Conservation (phyloP, 2,797 vertebrate species). For the Notoglanidium macrostoma region DNA sequence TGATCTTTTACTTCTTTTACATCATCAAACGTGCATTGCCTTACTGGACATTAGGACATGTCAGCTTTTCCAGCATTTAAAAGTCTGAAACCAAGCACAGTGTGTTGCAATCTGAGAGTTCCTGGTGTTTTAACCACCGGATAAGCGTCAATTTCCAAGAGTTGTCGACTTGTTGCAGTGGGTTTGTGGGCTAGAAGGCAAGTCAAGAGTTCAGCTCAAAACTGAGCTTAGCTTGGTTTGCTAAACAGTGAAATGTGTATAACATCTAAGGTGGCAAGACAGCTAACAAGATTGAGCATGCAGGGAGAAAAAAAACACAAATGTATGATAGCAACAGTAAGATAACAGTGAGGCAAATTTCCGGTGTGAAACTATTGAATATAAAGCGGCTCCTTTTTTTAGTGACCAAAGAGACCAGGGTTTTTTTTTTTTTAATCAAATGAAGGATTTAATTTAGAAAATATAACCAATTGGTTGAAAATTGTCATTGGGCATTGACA, state of each 20-base stretch:
- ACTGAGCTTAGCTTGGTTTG: not conserved
- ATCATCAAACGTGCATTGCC: not conserved
- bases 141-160: not conserved
- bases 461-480: not conserved
- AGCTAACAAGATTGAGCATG: no score
- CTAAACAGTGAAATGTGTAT: not conserved
- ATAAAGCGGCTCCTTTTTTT: no score
- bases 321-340: no score
- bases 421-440: not conserved
- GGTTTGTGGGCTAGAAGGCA: not conserved
- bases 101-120: not conserved
- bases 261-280: not conserved
- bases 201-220: not conserved
- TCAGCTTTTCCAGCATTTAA: not conserved
- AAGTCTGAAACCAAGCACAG: no score
- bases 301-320: no score
- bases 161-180: not conserved
- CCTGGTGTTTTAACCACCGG: not conserved
- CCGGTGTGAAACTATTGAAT: no score
- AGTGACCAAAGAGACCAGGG: not conserved
- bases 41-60: not conserved
- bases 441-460: not conserved
- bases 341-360: no score
- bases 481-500: not conserved
- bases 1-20: not conserved